Percentiles rank a stretch among this genome's conserved stretches.
Conservation (phyloP, 2,888 invertebrate species). For the Macrostomum cliftonense region DNA sequence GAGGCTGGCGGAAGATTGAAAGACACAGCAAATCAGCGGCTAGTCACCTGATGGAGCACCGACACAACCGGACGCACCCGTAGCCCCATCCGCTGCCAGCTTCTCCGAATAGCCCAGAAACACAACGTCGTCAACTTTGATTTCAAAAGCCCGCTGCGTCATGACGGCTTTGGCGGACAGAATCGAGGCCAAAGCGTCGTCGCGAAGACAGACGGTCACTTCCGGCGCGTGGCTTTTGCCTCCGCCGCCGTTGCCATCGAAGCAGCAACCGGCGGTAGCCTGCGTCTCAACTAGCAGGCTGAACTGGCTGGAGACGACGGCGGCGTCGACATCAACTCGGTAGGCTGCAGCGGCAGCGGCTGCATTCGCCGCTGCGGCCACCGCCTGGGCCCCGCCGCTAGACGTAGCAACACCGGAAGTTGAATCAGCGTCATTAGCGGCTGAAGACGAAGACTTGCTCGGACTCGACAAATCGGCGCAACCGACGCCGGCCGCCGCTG, state of each 20-base stretch:
- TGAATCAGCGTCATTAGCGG: too few species aligned
- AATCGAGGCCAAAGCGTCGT: constrained; percentile 21
- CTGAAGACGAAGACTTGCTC: too few species aligned
- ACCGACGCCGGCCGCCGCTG: too few species aligned
- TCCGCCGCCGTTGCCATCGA: not conserved
- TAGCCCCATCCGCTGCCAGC: constrained; percentile 28
- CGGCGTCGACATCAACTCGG: not conserved
- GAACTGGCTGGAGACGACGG: not conserved
- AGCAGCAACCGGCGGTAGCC: too few species aligned
- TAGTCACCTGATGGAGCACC: too few species aligned
- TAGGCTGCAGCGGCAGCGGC: not conserved
- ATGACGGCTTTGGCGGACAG: constrained; percentile 58
- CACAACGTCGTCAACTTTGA: constrained; percentile 81
- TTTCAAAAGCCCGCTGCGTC: constrained; percentile 72
- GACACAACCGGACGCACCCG: too few species aligned
- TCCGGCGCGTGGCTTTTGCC: not conserved
- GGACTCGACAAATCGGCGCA: too few species aligned
- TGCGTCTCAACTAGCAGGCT: not conserved
- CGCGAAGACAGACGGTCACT: not conserved
- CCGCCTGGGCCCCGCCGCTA: too few species aligned
- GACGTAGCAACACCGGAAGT: too few species aligned
- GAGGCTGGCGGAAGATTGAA: too few species aligned
- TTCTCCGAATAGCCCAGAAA: constrained; percentile 69
- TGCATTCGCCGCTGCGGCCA: too few species aligned
- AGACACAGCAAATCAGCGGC: too few species aligned